A percentile compares a stretch with the other conserved stretches of the same genome.
Conservation (phyloP, 2,888 invertebrate species). For the Coelinius sp. region DNA sequence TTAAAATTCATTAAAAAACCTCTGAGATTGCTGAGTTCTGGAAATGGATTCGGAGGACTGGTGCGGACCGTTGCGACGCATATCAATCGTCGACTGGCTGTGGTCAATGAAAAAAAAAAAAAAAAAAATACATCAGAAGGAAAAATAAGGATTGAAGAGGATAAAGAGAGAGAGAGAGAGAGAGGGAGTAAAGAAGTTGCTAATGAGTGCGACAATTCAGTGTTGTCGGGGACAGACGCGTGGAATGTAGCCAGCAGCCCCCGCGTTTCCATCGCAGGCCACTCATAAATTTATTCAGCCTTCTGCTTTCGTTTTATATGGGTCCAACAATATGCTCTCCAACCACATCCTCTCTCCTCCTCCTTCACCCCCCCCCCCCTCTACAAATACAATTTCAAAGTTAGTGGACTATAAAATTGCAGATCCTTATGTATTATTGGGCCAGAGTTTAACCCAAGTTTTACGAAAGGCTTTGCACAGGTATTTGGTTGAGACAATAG, state of each 20-base stretch:
- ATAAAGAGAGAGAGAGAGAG: background rate
- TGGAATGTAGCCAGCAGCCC: constrained; percentile 35
- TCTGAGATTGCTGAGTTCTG: constrained; percentile 55
- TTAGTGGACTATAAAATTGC: background rate
- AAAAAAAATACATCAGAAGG: background rate
- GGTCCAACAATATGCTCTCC: constrained; percentile 60
- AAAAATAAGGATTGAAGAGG: background rate
- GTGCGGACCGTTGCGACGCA: constrained; percentile 51
- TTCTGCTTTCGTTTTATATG: constrained; percentile 61
- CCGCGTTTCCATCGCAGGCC: constrained; percentile 43
- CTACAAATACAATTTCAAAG: background rate
- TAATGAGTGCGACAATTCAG: constrained; percentile 40
- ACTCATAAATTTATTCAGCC: constrained; percentile 67
- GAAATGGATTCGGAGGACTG: constrained; percentile 59
- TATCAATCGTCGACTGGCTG: constrained; percentile 59
- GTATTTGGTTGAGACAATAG: constrained; percentile 61
- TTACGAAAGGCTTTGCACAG: constrained; percentile 63
- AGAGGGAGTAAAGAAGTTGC: constrained; percentile 26
- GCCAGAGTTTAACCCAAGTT: constrained; percentile 55
- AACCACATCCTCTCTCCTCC: background rate
- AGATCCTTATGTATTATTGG: constrained; percentile 51
- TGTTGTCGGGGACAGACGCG: constrained; percentile 32
- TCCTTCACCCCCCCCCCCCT: background rate
- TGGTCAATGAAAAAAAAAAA: background rate
- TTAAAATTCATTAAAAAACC: constrained; percentile 65